phyloP scores from a whole-genome alignment of 2,113 vertebrate species.

The Leiothrix lutea region DNA sequence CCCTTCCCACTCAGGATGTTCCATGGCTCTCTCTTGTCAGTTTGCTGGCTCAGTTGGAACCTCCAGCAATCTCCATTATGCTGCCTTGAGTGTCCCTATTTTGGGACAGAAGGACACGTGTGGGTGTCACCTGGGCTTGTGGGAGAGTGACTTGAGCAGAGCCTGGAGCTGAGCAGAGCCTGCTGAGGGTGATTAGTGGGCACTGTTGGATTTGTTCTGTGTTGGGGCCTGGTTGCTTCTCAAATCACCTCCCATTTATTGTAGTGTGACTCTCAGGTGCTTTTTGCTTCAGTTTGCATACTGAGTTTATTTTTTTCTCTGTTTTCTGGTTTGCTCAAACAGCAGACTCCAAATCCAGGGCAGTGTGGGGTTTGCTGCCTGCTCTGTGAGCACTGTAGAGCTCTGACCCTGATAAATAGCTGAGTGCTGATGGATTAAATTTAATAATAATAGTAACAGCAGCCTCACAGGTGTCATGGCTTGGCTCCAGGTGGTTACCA shows the following conservation, averaged over 20 bases:
- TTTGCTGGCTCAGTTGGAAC: neutral
- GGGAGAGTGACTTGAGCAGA: neutral
- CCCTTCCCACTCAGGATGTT: neutral
- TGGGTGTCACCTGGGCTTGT: neutral
- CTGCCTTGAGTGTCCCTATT: neutral
- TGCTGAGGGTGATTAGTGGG: neutral
- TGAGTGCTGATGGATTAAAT: neutral
- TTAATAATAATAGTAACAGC: neutral
- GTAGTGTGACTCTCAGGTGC: neutral
- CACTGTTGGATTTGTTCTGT: neutral
- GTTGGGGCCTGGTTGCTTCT: neutral
- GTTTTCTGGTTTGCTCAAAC: neutral
- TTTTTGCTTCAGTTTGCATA: neutral
- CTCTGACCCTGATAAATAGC: neutral
- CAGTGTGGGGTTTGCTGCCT: neutral
- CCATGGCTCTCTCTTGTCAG: neutral
- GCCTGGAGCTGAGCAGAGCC: neutral
- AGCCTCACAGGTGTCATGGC: neutral
- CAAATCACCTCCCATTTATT: neutral
- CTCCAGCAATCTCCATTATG: neutral
- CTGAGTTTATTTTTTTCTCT: neutral
- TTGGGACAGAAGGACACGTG: accelerated
- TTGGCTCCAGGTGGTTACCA: neutral
- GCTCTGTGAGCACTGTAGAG: neutral
- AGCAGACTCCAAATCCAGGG: neutral